phyloP scores from a whole-genome alignment of 1,140 invertebrate species.

The Contarinia nasturtii region DNA sequence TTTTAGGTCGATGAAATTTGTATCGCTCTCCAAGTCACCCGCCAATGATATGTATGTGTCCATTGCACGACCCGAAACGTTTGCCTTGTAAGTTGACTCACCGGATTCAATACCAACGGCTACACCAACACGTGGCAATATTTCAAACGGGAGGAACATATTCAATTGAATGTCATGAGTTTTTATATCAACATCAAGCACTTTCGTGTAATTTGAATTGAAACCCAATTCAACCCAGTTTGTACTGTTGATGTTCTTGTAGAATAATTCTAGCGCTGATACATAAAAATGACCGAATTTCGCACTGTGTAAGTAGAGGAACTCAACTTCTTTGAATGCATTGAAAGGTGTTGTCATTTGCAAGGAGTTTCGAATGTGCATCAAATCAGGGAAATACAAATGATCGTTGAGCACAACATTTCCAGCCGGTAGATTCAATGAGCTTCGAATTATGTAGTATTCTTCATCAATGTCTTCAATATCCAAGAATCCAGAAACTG shows the following conservation, averaged over 20 bases:
- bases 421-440: conserved; percentile 29
- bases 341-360: conserved; percentile 40
- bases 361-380: conserved; percentile 44
- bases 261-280: conserved; percentile 27
- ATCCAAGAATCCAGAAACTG: conserved; percentile 33
- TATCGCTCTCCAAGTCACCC: conserved; percentile 31
- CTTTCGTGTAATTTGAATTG: neutral
- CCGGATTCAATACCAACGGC: conserved; percentile 28
- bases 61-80: conserved; percentile 25
- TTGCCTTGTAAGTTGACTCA: conserved; percentile 28
- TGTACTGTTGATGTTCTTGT: conserved; percentile 28
- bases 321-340: conserved; percentile 33
- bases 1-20: conserved; percentile 35
- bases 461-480: conserved; percentile 31
- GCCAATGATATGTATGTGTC: conserved; percentile 26
- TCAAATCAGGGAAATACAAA: conserved; percentile 31
- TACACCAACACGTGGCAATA: conserved; percentile 27
- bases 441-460: conserved; percentile 27
- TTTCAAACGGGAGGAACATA: conserved; percentile 31
- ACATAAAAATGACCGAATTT: conserved; percentile 33
- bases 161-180: conserved; percentile 27
- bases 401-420: conserved; percentile 30
- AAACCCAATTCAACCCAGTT: conserved; percentile 32
- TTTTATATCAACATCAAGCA: conserved; percentile 22
- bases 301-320: conserved; percentile 34